phyloP scores from a whole-genome alignment of 2,888 invertebrate species.

The Troglohyphantes excavatus region DNA sequence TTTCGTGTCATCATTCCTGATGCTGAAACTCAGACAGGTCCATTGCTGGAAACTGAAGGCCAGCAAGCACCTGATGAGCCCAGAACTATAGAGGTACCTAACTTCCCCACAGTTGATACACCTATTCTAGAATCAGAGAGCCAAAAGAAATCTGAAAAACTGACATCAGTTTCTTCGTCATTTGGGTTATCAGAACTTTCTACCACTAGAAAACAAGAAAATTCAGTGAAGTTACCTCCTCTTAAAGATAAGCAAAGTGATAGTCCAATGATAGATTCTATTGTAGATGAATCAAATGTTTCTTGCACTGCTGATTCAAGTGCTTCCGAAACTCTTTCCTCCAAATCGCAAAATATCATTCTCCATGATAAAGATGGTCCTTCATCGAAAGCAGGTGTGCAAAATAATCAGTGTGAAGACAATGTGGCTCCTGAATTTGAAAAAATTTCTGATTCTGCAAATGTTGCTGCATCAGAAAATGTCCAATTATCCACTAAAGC shows the following conservation, averaged over 20 bases:
- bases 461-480: background rate
- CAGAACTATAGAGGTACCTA: background rate
- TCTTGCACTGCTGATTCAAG: background rate
- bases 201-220: background rate
- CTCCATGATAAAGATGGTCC: background rate
- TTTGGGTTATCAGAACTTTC: too few species aligned
- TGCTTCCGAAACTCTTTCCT: background rate
- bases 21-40: background rate
- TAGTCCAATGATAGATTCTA: background rate
- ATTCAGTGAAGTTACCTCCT: background rate
- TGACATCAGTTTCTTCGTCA: too few species aligned
- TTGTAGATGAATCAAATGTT: background rate
- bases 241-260: background rate
- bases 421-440: background rate
- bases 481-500: background rate
- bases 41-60: background rate
- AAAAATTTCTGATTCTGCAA: background rate
- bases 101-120: background rate
- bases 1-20: constrained; percentile 35
- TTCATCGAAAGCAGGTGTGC: background rate
- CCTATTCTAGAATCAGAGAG: background rate
- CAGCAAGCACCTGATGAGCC: background rate
- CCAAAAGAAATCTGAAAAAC: background rate
- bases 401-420: background rate
- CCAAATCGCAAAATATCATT: background rate